Evolutionary conservation across 2,888 invertebrate genomes (phyloP).

Genomic region (Luperina nickerlii): DNA sequence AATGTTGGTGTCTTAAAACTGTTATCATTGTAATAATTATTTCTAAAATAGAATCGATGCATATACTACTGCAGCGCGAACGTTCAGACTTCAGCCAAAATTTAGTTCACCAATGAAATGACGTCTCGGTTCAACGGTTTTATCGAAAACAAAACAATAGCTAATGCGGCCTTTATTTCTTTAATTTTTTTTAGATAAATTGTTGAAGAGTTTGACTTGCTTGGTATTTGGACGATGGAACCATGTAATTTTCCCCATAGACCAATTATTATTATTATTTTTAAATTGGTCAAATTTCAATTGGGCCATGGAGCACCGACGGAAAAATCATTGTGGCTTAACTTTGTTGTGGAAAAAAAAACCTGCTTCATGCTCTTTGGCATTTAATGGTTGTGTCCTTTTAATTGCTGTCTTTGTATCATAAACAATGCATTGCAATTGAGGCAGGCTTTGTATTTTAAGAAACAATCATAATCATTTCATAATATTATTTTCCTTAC

Average conservation of each 20-base stretch:
- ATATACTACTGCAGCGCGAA: neutral
- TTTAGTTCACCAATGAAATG: constrained; percentile 33
- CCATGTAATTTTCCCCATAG: too few relatives aligned
- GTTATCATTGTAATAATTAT: neutral
- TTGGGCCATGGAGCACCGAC: too few relatives aligned
- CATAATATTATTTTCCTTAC: constrained; percentile 3
- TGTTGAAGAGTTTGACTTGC: constrained; percentile 18
- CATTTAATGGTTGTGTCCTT: constrained; percentile 14
- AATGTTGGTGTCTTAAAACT: neutral
- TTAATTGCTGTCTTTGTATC: constrained; percentile 38
- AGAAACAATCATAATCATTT: constrained; percentile 10
- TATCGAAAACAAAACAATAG: constrained; percentile 49
- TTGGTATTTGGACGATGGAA: too few relatives aligned
- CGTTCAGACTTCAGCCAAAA: neutral
- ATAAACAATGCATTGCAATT: constrained; percentile 22
- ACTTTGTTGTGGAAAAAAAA: neutral
- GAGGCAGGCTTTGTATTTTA: constrained; percentile 4
- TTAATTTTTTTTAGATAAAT: constrained; percentile 4
- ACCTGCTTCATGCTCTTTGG: neutral
- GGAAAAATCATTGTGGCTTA: neutral
- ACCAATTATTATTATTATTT: too few relatives aligned
- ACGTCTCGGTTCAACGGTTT: constrained; percentile 30
- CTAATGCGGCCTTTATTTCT: constrained; percentile 40
- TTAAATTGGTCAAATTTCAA: too few relatives aligned
- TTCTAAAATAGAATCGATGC: constrained; percentile 10